A percentile compares a stretch with the other conserved stretches of the same genome.
phyloP scores from a whole-genome alignment of 2,888 invertebrate genomes.

The Pherbina coryleti region DNA sequence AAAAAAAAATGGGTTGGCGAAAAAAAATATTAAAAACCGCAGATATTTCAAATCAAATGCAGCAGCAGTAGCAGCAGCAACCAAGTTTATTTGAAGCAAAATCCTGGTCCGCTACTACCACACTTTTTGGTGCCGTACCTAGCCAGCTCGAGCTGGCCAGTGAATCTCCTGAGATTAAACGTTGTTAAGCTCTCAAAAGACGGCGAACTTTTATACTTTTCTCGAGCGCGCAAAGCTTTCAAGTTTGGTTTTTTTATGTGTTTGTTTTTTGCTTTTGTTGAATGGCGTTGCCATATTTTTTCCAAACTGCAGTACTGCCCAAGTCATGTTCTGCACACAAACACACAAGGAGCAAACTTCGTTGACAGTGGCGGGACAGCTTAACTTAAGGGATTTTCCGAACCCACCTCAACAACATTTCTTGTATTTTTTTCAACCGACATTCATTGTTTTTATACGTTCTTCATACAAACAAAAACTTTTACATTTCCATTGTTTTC shows the following conservation, averaged over 20 bases:
- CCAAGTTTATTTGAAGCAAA: no score
- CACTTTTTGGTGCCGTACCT: no score
- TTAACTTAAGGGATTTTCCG: not conserved
- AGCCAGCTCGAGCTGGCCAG: not conserved
- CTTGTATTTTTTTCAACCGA: no score
- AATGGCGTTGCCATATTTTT: no score
- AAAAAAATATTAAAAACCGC: not conserved
- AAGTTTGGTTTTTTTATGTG: no score
- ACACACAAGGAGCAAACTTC: slow-evolving; percentile 7
- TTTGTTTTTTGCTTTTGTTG: no score
- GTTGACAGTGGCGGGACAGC: slow-evolving; percentile 24
- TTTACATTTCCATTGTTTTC: not conserved
- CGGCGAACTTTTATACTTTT: slow-evolving; percentile 7
- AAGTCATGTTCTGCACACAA: not conserved
- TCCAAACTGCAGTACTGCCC: no score
- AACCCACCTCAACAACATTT: no score
- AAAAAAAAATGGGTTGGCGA: not conserved
- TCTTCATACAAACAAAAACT: no score
- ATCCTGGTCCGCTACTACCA: no score
- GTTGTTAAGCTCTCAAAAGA: slow-evolving; percentile 26
- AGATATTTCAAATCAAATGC: slow-evolving; percentile 27
- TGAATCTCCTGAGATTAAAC: slow-evolving; percentile 4
- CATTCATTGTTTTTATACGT: no score
- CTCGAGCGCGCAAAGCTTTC: no score
- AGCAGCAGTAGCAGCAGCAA: not conserved